A percentile compares a stretch with the other conserved stretches of the same genome.
phyloP scores from a whole-genome alignment of 1,140 invertebrate species.

The Zophobas morio region DNA sequence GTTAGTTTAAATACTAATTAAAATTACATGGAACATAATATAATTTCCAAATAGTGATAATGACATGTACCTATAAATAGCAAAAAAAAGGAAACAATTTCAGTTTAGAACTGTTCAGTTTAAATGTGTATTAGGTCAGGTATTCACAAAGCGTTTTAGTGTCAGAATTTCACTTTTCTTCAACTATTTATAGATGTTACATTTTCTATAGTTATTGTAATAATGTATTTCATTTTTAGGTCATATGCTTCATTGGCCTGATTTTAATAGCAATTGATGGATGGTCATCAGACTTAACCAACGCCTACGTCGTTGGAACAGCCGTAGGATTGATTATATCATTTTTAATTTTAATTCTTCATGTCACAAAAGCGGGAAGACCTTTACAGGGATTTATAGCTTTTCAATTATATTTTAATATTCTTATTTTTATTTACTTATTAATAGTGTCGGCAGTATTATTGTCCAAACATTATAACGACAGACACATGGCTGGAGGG shows the following conservation, averaged over 20 bases:
- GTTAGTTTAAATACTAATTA: no score
- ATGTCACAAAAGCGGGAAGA: slow-evolving; percentile 45
- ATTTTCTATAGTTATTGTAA: not conserved
- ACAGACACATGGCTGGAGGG: slow-evolving; percentile 46
- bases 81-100: no score
- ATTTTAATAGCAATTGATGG: slow-evolving; percentile 33
- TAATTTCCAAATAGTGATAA: no score
- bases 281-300: slow-evolving; percentile 23
- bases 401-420: slow-evolving; percentile 40
- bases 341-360: slow-evolving; percentile 42
- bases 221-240: slow-evolving; percentile 39
- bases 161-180: no score
- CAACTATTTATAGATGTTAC: not conserved
- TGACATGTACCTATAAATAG: no score
- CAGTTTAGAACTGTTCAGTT: no score
- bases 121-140: no score
- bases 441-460: slow-evolving; percentile 50
- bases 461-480: slow-evolving; percentile 8
- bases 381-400: slow-evolving; percentile 45
- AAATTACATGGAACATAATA: no score
- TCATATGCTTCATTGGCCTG: slow-evolving; percentile 48
- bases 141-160: no score
- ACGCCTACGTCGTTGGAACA: slow-evolving; percentile 50
- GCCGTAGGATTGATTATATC: slow-evolving; percentile 51
- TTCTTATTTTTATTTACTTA: slow-evolving; percentile 49